These are phyloP conservation scores for Sturnira hondurensis DNA, from an alignment of 2,113 vertebrate species.

Conservation along the genomic window DNA sequence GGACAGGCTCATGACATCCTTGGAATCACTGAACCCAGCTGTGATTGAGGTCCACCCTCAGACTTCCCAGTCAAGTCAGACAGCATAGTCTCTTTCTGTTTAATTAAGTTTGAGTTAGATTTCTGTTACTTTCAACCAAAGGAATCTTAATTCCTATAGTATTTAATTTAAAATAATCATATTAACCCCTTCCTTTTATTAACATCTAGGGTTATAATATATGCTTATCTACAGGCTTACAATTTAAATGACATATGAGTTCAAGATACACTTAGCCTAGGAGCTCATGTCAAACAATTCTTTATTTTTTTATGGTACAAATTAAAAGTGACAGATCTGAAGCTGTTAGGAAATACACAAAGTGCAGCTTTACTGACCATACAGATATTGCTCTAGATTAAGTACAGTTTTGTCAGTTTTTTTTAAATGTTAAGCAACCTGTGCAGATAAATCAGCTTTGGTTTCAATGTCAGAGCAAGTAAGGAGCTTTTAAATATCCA, in stretches of 20 bases:
- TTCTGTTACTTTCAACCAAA: neutral
- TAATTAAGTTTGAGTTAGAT: neutral
- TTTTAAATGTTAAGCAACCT: constrained; percentile 89
- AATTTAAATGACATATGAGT: constrained; percentile 74
- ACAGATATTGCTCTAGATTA: constrained; percentile 99
- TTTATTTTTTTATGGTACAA: constrained; percentile 99
- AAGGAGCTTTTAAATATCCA: constrained; percentile 87
- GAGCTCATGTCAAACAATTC: constrained; percentile 96
- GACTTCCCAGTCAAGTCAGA: neutral
- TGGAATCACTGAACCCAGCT: neutral
- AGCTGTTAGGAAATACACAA: constrained; percentile 99
- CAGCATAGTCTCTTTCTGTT: neutral
- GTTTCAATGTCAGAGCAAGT: constrained; percentile 93
- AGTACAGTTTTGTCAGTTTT: constrained; percentile 88
- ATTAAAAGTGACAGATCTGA: constrained; percentile 99
- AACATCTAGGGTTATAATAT: constrained; percentile 12
- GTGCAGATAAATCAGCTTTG: constrained; percentile 98
- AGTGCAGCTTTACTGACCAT: constrained; percentile 99
- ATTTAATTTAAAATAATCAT: neutral
- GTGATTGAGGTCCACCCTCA: neutral
- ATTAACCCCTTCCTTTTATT: neutral
- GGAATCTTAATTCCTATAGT: neutral
- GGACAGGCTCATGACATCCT: neutral
- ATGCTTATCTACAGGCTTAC: constrained; percentile 52
- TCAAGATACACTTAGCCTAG: constrained; percentile 73